Conservation (phyloP, 2,113 vertebrate species). For the Pteruthius melanotis region DNA sequence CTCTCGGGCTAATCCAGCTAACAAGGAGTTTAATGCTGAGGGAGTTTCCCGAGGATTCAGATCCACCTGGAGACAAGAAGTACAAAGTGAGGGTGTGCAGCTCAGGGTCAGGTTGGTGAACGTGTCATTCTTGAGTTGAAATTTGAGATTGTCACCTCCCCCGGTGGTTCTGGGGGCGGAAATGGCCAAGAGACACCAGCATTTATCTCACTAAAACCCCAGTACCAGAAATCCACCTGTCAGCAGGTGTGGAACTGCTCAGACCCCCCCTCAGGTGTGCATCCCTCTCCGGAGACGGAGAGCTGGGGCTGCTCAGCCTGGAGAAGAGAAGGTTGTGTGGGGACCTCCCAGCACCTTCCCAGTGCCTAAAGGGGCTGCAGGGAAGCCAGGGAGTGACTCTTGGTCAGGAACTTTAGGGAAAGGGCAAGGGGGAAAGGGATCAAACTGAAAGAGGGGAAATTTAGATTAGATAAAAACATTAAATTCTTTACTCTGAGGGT, state of each 20-base stretch:
- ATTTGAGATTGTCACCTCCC: background rate
- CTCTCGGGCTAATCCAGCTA: background rate
- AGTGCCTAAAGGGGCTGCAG: background rate
- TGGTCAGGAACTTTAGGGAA: background rate
- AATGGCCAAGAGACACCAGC: background rate
- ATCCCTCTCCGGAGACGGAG: too few relatives aligned
- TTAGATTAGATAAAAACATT: background rate
- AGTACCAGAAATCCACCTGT: background rate
- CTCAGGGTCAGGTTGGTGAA: background rate
- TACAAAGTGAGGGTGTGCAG: accelerated
- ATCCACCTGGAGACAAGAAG: background rate
- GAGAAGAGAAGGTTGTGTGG: background rate
- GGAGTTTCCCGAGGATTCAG: background rate
- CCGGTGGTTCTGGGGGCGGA: accelerated
- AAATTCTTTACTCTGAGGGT: accelerated
- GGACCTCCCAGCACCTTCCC: background rate
- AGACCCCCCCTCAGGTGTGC: background rate
- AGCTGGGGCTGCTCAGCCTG: background rate
- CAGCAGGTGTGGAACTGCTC: background rate
- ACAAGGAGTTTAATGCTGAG: background rate
- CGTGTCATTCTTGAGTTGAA: background rate
- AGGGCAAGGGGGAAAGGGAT: background rate
- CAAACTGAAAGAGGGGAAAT: background rate
- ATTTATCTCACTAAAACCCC: background rate
- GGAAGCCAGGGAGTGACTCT: accelerated